Conservation (phyloP, 2,888 invertebrate species). For the Taenaris catops region DNA sequence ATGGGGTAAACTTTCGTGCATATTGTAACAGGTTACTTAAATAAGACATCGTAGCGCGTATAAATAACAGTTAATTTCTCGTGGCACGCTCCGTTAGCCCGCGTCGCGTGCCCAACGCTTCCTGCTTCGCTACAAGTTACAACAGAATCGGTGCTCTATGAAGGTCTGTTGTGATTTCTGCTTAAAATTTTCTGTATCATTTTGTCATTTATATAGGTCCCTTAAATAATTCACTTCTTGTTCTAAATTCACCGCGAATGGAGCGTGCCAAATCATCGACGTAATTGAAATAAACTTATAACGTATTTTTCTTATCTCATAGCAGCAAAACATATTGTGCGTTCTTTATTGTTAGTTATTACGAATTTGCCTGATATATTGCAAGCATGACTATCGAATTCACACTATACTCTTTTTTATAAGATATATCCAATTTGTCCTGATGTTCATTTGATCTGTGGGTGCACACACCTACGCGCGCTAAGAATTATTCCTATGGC, state of each 20-base stretch:
- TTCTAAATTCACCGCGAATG: constrained; percentile 1
- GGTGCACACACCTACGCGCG: no score
- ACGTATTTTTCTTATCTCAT: background rate
- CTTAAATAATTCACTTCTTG: no score
- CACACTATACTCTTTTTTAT: no score
- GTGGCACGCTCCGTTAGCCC: constrained; percentile 68
- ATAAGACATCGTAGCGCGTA: constrained; percentile 37
- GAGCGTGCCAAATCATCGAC: constrained; percentile 1
- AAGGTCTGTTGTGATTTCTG: constrained; percentile 26
- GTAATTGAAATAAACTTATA: background rate
- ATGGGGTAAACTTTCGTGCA: constrained; percentile 10
- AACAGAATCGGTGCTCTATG: constrained; percentile 38
- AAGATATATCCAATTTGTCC: no score
- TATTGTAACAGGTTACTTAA: constrained; percentile 23
- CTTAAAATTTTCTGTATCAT: no score
- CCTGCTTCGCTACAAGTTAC: constrained; percentile 47
- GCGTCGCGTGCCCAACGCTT: constrained; percentile 65
- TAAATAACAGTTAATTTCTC: constrained; percentile 76
- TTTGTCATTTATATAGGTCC: no score
- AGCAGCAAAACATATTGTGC: background rate
- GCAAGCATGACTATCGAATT: no score
- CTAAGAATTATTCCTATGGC: no score
- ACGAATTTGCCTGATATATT: no score
- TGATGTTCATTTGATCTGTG: no score
- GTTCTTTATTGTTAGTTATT: no score